Evolutionary conservation across 2,888 invertebrate genomes (phyloP), one percentile per base, ranked within the genome.

Genomic region (Alviniconcha strummeri): DNA sequence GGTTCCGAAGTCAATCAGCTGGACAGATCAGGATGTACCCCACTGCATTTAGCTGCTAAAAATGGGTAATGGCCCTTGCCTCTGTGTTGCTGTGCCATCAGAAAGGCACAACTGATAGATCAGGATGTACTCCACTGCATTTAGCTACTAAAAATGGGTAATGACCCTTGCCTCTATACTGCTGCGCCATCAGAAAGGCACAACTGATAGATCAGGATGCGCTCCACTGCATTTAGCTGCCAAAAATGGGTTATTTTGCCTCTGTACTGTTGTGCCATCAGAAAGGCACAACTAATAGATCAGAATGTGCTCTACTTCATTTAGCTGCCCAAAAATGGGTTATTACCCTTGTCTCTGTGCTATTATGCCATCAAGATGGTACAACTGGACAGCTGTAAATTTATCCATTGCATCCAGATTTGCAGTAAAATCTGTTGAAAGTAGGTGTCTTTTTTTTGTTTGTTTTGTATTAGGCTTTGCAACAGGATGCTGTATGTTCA

Each of bases 141-240:
- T 87, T 92, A 8, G 92, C 93, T 60, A 92, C 92, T 57, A 91
- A 91, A 84, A 93, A 93, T 88, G 93, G 93, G 92, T 92, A 85
- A 78, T 64, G 3, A 4, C 17, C n/a, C 19, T n/a, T 71, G 17
- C n/a, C 17, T 17, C 5, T 71, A 5, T n/a, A 19, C 19, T 9
- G 4, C 19, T 71, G n/a, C 7, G n/a, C n/a, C 6, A 19, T 17
- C n/a, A 71, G 7, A 71, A n/a, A 17, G 69, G n/a, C 69, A 69
- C 13, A 15, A 64, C 15, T 64, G 93, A 93, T 84, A 88, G 90
- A 83, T 92, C 92, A 19, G 93, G 93, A 2, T 92, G 91, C 84
- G 92, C 93, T 15, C 89, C 93, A 0, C 86, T 93, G n/a, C 92
- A 92, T 84, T 87, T 92, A 8, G 92, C 93, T 60, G 92, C 92